A percentile compares a stretch with the other conserved stretches of the same genome.
phyloP scores from a whole-genome alignment of 2,797 vertebrate genomes.

The Cacajao melanocephalus region DNA sequence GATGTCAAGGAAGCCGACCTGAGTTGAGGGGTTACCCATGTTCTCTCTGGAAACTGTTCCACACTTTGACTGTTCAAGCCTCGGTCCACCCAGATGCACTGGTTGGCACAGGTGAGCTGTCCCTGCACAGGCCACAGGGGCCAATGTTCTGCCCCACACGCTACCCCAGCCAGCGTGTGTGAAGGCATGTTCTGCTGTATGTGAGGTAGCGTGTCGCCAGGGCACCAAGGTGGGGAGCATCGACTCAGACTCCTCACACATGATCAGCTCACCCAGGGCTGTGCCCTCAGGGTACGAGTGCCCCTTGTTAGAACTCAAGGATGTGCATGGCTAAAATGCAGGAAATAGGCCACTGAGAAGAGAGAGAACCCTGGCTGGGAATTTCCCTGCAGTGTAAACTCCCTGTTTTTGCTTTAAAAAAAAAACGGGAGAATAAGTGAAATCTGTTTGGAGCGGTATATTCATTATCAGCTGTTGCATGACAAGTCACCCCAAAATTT shows the following conservation, averaged over 20 bases:
- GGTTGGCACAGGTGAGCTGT: conserved; percentile 88
- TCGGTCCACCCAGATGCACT: conserved; percentile 86
- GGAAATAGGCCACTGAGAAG: fast-evolving
- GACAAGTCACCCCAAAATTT: no score
- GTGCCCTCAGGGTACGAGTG: fast-evolving
- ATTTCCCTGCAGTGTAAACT: fast-evolving
- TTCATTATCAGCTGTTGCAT: fast-evolving
- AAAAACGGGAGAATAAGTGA: fast-evolving
- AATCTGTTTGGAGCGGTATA: fast-evolving
- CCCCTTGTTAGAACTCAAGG: background rate
- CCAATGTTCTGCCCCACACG: fast-evolving
- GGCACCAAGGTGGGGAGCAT: fast-evolving
- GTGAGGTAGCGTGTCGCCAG: fast-evolving
- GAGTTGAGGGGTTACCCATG: conserved; percentile 94
- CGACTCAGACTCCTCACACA: fast-evolving
- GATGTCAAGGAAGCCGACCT: conserved; percentile 93
- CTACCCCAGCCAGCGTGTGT: fast-evolving
- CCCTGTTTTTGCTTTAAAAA: background rate
- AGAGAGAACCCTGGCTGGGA: fast-evolving
- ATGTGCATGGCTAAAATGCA: fast-evolving
- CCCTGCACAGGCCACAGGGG: fast-evolving
- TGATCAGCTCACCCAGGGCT: background rate
- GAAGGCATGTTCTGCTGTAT: fast-evolving
- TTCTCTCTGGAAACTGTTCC: conserved; percentile 95
- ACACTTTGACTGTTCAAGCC: conserved; percentile 91